phyloP scores from a whole-genome alignment of 2,888 invertebrate species.

The Tigriopus californicus region DNA sequence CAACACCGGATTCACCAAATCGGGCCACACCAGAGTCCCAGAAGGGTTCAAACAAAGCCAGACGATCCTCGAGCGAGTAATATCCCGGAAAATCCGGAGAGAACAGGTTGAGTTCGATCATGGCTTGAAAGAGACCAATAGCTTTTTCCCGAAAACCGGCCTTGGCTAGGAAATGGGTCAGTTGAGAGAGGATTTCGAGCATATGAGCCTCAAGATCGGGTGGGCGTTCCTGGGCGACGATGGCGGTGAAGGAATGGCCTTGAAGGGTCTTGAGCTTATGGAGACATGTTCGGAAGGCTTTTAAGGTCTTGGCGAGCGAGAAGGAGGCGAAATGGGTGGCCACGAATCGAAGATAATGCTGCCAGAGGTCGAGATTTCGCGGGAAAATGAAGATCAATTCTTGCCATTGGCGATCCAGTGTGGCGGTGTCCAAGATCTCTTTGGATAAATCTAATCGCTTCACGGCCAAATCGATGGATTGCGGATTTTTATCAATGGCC shows the following conservation, averaged over 20 bases:
- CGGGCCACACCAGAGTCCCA: constrained; percentile 28
- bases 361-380: constrained; percentile 6
- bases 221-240: background rate
- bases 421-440: constrained; percentile 7
- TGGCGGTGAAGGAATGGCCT: too few relatives aligned
- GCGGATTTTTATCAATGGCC: constrained; percentile 12
- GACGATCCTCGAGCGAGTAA: constrained; percentile 20
- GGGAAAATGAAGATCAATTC: constrained; percentile 14
- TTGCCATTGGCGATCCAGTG: constrained; percentile 14
- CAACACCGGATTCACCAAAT: constrained; percentile 27
- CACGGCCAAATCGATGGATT: constrained; percentile 10
- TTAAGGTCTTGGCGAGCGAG: background rate
- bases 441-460: constrained; percentile 9
- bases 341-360: constrained; percentile 12
- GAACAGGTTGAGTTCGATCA: constrained; percentile 12
- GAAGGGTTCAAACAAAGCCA: constrained; percentile 27
- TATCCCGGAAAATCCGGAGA: constrained; percentile 12
- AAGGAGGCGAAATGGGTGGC: constrained; percentile 7
- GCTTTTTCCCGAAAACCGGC: constrained; percentile 1
- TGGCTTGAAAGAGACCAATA: constrained; percentile 3
- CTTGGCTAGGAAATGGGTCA: background rate
- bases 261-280: background rate
- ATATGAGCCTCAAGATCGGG: background rate
- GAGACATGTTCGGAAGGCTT: background rate
- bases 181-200: background rate